A percentile compares a stretch with the other conserved stretches of the same genome.
Evolutionary conservation across 2,888 invertebrate genomes (phyloP).

Genomic region (Escarpia spicata): DNA sequence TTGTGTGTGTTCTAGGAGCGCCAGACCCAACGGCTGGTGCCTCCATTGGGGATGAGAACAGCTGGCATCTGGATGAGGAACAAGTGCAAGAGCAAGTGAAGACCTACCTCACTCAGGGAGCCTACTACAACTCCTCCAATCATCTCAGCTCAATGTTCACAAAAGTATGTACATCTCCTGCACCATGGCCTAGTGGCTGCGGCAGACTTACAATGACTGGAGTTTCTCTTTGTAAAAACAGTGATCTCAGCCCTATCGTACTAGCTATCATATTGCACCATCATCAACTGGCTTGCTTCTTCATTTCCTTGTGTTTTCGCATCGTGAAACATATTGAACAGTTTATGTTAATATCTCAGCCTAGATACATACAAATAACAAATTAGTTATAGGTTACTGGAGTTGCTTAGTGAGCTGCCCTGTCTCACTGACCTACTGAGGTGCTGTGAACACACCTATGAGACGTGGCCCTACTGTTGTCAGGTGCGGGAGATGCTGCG

Average conservation of each 20-base stretch:
- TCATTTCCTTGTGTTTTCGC: background rate
- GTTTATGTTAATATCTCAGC: too few relatives aligned
- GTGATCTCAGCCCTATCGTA: background rate
- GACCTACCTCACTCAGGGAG: conserved; percentile 83
- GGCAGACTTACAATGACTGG: background rate
- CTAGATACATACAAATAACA: too few relatives aligned
- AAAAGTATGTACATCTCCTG: conserved; percentile 71
- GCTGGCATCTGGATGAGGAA: conserved; percentile 87
- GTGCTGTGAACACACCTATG: background rate
- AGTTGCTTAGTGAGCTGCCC: background rate
- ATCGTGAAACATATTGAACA: too few relatives aligned
- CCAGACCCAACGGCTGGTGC: conserved; percentile 89
- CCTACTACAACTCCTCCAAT: conserved; percentile 85
- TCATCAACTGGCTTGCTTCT: background rate
- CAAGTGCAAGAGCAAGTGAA: conserved; percentile 88
- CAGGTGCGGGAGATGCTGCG: conserved; percentile 86
- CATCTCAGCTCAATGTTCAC: conserved; percentile 86
- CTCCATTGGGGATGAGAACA: conserved; percentile 84
- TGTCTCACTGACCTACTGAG: background rate
- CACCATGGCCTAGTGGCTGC: background rate
- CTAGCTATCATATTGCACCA: background rate
- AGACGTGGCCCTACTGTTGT: background rate
- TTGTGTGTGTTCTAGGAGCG: conserved; percentile 71
- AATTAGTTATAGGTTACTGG: too few relatives aligned
- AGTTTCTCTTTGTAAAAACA: background rate